Percentiles rank a stretch among this genome's conserved stretches.
Evolutionary conservation across 2,888 invertebrate species (phyloP).

Genomic region (Drosophila limbata): DNA sequence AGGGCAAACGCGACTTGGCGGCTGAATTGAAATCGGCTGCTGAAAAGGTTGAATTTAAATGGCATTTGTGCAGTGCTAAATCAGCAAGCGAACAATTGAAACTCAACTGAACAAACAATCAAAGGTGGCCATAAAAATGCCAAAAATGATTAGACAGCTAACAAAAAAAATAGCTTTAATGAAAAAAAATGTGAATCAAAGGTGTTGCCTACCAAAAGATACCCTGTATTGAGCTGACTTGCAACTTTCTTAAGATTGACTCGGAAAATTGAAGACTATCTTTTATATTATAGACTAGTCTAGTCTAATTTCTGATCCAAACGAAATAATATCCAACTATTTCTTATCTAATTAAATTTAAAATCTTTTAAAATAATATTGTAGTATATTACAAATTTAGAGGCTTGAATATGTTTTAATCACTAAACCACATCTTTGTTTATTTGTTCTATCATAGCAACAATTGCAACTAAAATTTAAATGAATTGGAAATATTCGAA

Average conservation of each 20-base stretch:
- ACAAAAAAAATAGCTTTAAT: slow-evolving; percentile 9
- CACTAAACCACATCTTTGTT: no score
- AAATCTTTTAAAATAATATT: no score
- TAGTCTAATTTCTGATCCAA: no score
- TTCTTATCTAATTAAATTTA: no score
- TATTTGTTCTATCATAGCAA: no score
- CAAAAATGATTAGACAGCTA: slow-evolving; percentile 45
- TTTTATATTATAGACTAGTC: no score
- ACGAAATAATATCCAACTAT: no score
- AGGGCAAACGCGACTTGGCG: slow-evolving; percentile 12
- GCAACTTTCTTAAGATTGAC: not conserved
- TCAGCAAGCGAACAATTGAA: slow-evolving; percentile 62
- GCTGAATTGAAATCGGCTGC: slow-evolving; percentile 52
- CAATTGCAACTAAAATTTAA: no score
- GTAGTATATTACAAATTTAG: no score
- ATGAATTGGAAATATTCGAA: no score
- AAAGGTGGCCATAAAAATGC: slow-evolving; percentile 42
- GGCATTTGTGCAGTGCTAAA: slow-evolving; percentile 77
- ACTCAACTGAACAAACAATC: slow-evolving; percentile 61
- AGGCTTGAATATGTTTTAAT: no score
- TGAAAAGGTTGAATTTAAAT: slow-evolving; percentile 76
- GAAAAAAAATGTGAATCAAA: not conserved
- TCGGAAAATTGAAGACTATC: no score
- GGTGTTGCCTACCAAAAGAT: not conserved
- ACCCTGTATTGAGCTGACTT: slow-evolving; percentile 19